phyloP scores from a whole-genome alignment of 2,113 vertebrate genomes.

The Puntigrus tetrazona region DNA sequence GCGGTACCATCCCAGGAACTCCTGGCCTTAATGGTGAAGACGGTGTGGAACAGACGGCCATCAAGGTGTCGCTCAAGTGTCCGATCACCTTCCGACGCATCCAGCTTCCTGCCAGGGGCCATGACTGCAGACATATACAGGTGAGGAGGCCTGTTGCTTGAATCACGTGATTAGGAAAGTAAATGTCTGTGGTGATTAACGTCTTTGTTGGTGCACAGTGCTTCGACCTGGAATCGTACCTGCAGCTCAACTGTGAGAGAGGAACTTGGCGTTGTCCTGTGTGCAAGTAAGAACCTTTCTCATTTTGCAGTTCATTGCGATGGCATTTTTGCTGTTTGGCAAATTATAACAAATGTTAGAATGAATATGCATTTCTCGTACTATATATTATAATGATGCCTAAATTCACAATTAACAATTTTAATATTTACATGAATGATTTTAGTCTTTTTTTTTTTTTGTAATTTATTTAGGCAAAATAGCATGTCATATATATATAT shows the following conservation, averaged over 20 bases:
- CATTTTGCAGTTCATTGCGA: neutral
- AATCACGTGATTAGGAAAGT: neutral
- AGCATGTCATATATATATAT: neutral
- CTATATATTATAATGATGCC: neutral
- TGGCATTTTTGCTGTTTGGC: neutral
- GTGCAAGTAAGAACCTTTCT: slow-evolving; percentile 70
- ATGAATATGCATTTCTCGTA: neutral
- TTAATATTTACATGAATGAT: neutral
- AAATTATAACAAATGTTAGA: neutral
- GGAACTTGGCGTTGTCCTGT: slow-evolving; percentile 85
- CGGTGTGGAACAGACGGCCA: slow-evolving; percentile 93
- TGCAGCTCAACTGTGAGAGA: slow-evolving; percentile 81
- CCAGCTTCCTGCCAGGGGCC: slow-evolving; percentile 92
- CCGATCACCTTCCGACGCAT: slow-evolving; percentile 96
- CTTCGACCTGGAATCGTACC: slow-evolving; percentile 88
- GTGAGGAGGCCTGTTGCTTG: slow-evolving; percentile 62
- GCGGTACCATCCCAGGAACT: slow-evolving; percentile 89
- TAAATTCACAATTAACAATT: neutral
- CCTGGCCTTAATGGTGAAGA: slow-evolving; percentile 93
- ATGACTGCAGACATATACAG: slow-evolving; percentile 95
- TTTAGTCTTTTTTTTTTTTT: neutral
- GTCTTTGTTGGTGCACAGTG: slow-evolving; percentile 69
- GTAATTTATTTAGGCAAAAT: neutral
- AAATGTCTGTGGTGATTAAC: neutral
- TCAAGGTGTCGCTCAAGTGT: slow-evolving; percentile 96